Conservation (phyloP, 2,113 vertebrate species). For the Pseudonaja textilis region DNA sequence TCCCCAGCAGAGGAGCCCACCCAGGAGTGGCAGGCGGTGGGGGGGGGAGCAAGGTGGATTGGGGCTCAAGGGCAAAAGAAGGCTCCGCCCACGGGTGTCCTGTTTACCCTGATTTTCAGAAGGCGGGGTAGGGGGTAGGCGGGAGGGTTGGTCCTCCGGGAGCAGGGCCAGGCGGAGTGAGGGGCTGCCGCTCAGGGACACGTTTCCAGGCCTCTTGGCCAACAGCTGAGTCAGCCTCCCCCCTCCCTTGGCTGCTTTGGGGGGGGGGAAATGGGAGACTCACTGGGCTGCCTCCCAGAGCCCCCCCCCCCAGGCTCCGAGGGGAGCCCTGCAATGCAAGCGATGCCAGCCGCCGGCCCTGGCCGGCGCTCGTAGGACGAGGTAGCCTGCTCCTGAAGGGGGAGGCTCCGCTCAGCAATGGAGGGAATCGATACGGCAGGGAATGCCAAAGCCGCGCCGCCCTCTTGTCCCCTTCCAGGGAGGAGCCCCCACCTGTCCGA, state of each 20-base stretch:
- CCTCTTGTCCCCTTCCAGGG: slow-evolving; percentile 64
- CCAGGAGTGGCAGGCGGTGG: neutral
- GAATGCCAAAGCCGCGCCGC: accelerated
- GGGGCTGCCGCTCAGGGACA: neutral
- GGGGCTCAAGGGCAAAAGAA: neutral
- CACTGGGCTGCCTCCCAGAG: neutral
- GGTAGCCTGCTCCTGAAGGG: neutral
- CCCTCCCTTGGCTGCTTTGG: neutral
- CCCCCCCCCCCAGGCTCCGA: neutral
- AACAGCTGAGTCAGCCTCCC: neutral
- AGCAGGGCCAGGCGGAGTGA: neutral
- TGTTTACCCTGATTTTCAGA: neutral
- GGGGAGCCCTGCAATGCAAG: neutral
- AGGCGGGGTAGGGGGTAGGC: neutral
- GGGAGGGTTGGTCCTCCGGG: neutral
- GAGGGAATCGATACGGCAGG: neutral
- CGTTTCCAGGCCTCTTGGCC: neutral
- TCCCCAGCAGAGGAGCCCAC: neutral
- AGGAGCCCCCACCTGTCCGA: slow-evolving; percentile 72
- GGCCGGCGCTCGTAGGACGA: neutral
- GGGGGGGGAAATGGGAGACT: neutral
- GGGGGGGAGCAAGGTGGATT: neutral
- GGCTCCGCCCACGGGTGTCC: neutral
- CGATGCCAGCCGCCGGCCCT: neutral
- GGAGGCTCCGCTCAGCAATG: neutral